Base-by-base conservation (phyloP, 2,888 invertebrate genomes). In the Ischnura elegans region DNA sequence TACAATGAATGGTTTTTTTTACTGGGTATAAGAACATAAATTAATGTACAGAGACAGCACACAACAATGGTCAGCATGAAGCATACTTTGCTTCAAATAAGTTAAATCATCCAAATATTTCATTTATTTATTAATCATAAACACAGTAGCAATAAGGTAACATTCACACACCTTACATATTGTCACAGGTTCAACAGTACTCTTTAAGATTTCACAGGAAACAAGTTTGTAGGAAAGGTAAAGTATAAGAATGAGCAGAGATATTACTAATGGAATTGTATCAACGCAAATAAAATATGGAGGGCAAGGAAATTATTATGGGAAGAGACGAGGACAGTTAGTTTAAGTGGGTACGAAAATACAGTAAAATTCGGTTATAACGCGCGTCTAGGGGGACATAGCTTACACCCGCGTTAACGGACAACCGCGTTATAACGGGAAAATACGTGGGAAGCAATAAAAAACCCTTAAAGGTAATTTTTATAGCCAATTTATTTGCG, bases 91-190 rank as follows among this genome's bases (percentile, higher is more conserved):
- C 66, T 47, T 90, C 90, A 90, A 55, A 90, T 90, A 90, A 90
- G 90, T 90, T 66, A 90, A 42, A 61, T 90, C 90, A 90, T 42
- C 61, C 61, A 61, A 61, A 51, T 61, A 90, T 25, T 61, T 55
- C 61, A 90, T 90, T 90, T 90, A 90, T 90, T 90, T 90, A 90
- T 90, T 90, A 90, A 90, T 90, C 90, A 90, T 90, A 43, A 90
- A 61, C 90, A 90, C 61, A 90, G 61, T 61, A n/a, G 43, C 61
- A 43, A 42, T 61, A 61, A n/a, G 90, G 61, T 90, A 55, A 55
- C 51, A 90, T 90, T 61, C 61, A 90, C 90, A 90, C 43, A 43
- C 61, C 61, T 90, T 90, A 90, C 90, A 90, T 43, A 55, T 90
- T 90, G 29, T 45, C 36, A 90, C 43, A 90, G n/a, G 42, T 25